Conservation (phyloP, 2,888 invertebrate genomes). For the Megastigmus dorsalis region DNA sequence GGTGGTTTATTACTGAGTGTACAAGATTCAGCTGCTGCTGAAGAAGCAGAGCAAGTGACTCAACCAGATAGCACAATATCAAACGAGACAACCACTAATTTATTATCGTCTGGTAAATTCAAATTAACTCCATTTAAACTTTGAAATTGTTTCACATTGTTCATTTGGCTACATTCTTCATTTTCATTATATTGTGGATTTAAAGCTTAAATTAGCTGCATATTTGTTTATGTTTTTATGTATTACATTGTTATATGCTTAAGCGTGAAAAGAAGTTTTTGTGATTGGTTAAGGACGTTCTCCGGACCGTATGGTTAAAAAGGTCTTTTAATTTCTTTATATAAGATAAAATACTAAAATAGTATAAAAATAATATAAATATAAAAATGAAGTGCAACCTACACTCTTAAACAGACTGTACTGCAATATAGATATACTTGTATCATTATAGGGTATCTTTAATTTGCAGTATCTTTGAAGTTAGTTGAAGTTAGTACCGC, state of each 20-base stretch:
- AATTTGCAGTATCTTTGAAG: no score
- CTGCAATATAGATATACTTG: no score
- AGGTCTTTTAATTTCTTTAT: no score
- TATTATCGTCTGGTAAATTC: slow-evolving; percentile 82
- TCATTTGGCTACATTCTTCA: slow-evolving; percentile 29
- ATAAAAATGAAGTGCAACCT: no score
- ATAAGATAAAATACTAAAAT: no score
- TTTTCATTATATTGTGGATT: slow-evolving; percentile 33
- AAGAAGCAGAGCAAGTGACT: slow-evolving; percentile 81
- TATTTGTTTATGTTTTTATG: slow-evolving; percentile 41
- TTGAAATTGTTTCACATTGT: slow-evolving; percentile 15
- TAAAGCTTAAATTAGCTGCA: slow-evolving; percentile 49
- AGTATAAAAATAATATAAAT: no score
- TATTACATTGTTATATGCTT: slow-evolving; percentile 32
- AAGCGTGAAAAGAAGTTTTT: slow-evolving; percentile 36
- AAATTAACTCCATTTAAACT: neutral
- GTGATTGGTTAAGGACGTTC: slow-evolving; percentile 23
- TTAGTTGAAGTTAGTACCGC: no score
- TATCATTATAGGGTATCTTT: no score
- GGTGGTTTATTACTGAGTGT: slow-evolving; percentile 87
- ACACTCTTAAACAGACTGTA: no score
- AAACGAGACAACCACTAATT: slow-evolving; percentile 78
- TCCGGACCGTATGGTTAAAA: no score
- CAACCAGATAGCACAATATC: slow-evolving; percentile 75
- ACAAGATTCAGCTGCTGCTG: slow-evolving; percentile 86